These are phyloP conservation scores for Zapus hudsonius DNA, from an alignment of 2,113 vertebrate genomes.

Conservation along the genomic window DNA sequence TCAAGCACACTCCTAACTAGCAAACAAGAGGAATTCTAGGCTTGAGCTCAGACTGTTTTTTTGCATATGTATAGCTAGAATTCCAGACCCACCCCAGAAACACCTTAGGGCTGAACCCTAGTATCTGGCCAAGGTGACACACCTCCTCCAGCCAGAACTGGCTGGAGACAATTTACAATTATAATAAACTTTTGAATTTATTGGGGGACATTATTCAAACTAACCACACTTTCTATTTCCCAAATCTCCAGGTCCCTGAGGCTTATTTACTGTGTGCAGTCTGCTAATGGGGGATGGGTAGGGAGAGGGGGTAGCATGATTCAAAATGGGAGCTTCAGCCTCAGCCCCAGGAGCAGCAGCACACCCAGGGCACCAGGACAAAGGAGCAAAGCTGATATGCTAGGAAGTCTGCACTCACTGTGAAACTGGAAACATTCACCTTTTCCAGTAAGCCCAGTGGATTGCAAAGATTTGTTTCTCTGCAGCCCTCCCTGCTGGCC, in stretches of 20 bases:
- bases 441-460: slow-evolving; percentile 55
- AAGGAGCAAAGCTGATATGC: slow-evolving; percentile 10
- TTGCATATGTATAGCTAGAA: too few species aligned
- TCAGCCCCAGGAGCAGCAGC: slow-evolving; percentile 61
- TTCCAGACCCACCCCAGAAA: too few species aligned
- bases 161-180: too few species aligned
- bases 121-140: too few species aligned
- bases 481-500: slow-evolving; percentile 35
- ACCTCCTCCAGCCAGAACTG: too few species aligned
- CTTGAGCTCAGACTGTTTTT: too few species aligned
- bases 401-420: slow-evolving; percentile 49
- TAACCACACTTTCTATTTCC: too few species aligned
- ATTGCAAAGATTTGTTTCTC: slow-evolving; percentile 68
- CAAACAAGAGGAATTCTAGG: too few species aligned
- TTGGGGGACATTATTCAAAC: too few species aligned
- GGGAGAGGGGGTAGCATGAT: slow-evolving; percentile 53
- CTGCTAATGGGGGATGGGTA: slow-evolving; percentile 85
- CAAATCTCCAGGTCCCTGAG: slow-evolving; percentile 89
- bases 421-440: slow-evolving; percentile 59
- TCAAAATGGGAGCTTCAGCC: slow-evolving; percentile 74
- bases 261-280: slow-evolving; percentile 94
- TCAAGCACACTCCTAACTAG: too few species aligned
- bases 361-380: background rate
- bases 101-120: too few species aligned
- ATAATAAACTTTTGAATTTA: too few species aligned